These are phyloP conservation scores for Brachionichthys hirsutus DNA, from an alignment of 2,113 vertebrate genomes.

Conservation along the genomic window DNA sequence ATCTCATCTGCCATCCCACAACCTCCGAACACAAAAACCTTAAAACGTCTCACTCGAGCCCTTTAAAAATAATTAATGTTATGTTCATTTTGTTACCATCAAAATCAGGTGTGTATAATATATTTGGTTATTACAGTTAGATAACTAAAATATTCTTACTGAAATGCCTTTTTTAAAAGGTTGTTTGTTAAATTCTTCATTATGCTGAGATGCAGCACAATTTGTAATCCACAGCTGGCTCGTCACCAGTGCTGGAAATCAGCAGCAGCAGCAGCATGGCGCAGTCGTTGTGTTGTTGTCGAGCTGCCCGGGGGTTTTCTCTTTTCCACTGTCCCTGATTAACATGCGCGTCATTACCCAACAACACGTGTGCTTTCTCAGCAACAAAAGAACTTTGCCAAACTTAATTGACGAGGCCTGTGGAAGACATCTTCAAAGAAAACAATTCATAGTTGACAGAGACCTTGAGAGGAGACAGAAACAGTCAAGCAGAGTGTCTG, in stretches of 20 bases:
- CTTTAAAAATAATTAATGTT: background rate
- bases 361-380: slow-evolving; percentile 18
- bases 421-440: slow-evolving; percentile 26
- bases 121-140: background rate
- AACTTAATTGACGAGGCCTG: slow-evolving; percentile 25
- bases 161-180: background rate
- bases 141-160: background rate
- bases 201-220: slow-evolving; percentile 1
- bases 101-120: background rate
- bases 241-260: slow-evolving; percentile 34
- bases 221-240: slow-evolving; percentile 8
- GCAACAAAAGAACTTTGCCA: slow-evolving; percentile 35
- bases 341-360: slow-evolving; percentile 54
- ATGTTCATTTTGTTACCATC: slow-evolving; percentile 4
- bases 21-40: no score
- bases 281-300: slow-evolving; percentile 27
- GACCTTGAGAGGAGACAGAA: slow-evolving; percentile 3
- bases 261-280: slow-evolving; percentile 46
- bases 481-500: slow-evolving; percentile 4
- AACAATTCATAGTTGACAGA: slow-evolving; percentile 11
- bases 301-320: slow-evolving; percentile 15
- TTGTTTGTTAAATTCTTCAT: background rate
- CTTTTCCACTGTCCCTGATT: slow-evolving; percentile 43
- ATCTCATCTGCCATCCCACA: no score
- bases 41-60: no score